A percentile compares a stretch with the other conserved stretches of the same genome.
Conservation (phyloP, 2,113 vertebrate genomes). For the Ochotona princeps region DNA sequence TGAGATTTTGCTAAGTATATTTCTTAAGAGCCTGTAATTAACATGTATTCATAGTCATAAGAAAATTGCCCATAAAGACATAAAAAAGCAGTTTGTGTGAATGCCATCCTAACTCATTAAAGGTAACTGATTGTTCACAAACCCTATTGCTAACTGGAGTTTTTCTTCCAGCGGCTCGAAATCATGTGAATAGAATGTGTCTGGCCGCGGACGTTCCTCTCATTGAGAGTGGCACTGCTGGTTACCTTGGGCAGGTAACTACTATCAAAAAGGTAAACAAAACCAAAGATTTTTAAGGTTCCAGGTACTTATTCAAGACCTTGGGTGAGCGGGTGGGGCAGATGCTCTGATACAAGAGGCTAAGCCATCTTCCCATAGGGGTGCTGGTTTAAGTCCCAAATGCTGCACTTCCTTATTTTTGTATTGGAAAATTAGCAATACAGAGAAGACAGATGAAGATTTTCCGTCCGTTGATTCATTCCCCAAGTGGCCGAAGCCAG, state of each 20-base stretch:
- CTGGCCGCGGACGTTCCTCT: conserved; percentile 97
- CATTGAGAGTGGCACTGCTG: conserved; percentile 98
- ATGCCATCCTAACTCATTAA: conserved; percentile 56
- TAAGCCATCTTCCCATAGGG: too few species aligned
- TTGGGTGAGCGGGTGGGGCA: neutral
- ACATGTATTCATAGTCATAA: neutral
- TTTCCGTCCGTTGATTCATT: too few species aligned
- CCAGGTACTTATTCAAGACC: conserved; percentile 3
- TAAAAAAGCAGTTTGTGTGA: neutral
- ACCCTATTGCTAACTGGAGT: conserved; percentile 8
- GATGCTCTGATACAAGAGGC: too few species aligned
- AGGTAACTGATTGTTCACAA: conserved; percentile 47
- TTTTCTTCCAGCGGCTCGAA: conserved; percentile 91
- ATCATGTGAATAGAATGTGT: conserved; percentile 99
- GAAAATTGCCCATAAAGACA: neutral
- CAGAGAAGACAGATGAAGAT: too few species aligned
- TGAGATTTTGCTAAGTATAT: conserved; percentile 19
- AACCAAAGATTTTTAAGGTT: too few species aligned
- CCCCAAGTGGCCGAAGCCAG: too few species aligned
- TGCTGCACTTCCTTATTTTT: too few species aligned
- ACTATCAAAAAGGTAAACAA: conserved; percentile 96
- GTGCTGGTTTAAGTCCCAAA: too few species aligned
- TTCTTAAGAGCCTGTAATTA: neutral
- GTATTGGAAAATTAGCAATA: too few species aligned
- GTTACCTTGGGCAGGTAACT: conserved; percentile 98